Conservation (phyloP, 2,888 invertebrate genomes). For the Sphaerophoria rueppellii region DNA sequence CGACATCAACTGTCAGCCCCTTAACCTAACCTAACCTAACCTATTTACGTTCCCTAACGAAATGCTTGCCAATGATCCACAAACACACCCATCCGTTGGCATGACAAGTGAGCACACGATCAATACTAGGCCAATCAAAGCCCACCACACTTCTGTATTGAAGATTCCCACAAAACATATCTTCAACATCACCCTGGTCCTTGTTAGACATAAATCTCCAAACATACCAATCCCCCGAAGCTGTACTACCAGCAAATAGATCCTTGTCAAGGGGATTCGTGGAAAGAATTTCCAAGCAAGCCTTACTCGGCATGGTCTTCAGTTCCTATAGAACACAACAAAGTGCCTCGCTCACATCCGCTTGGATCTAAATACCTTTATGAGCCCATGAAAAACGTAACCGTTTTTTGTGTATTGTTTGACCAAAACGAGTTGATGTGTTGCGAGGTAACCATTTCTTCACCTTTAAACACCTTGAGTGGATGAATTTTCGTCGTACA, state of each 20-base stretch:
- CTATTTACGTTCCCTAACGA: constrained; percentile 77
- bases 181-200: constrained; percentile 75
- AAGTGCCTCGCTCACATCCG: constrained; percentile 77
- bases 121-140: constrained; percentile 79
- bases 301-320: constrained; percentile 78
- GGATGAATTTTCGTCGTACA: too few species aligned
- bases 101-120: constrained; percentile 78
- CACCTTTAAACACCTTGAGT: too few species aligned
- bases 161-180: constrained; percentile 77
- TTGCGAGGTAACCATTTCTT: not conserved
- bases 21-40: too few species aligned
- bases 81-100: constrained; percentile 78
- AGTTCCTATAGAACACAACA: constrained; percentile 77
- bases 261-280: constrained; percentile 80
- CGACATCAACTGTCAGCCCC: too few species aligned
- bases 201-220: constrained; percentile 77
- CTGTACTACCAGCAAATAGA: constrained; percentile 80
- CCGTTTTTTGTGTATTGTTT: not conserved
- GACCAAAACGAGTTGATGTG: not conserved
- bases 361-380: constrained; percentile 79
- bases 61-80: constrained; percentile 77
- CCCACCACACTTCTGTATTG: constrained; percentile 78
- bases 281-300: constrained; percentile 78
- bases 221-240: constrained; percentile 80
- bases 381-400: constrained; percentile 77